Evolutionary conservation across 2,888 invertebrate species (phyloP), one percentile per base, ranked within the genome.

Genomic region (Thysanoteuthis rhombus): DNA sequence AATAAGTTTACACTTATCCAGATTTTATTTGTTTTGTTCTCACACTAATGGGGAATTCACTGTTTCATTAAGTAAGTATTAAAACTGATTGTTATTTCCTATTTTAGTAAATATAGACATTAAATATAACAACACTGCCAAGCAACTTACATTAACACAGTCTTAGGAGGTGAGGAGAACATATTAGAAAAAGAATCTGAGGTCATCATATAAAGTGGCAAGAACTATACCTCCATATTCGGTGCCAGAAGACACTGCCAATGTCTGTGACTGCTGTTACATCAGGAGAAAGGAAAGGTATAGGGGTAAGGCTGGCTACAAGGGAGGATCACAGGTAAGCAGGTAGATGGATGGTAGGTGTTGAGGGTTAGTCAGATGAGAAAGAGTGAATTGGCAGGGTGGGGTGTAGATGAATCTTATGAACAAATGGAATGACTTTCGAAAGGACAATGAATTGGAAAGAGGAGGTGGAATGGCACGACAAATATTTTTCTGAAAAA

Each of bases 211-310:
- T 52, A 75, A 75, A 75, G 75, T 75, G n/a, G 75, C 75, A 75
- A 75, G n/a, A 75, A 75, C 75, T 75, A 75, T 75, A 75, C 75
- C 75, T 75, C 75, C 75, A 75, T 75, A 75, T 75, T 36, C 36
- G 75, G 75, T 75, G 75, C 75, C 75, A 75, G 75, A 75, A 75
- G 75, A 75, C 75, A 75, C n/a, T 75, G 75, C 75, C 75, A 75
- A 75, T 75, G 75, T 75, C 75, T 75, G 75, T 75, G 75, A 75
- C n/a, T 75, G 75, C 75, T 75, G 75, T 52, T 52, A 52, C 52
- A 52, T 52, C 52, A 52, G 52, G 52, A 52, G 52, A 75, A 36
- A 75, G 75, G 75, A 75, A 75, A 75, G 16, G n/a, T 75, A 75
- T n/a, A 75, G 75, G 75, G 75, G n/a, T n/a, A 75, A 75, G 75